Evolutionary conservation across 2,888 invertebrate species (phyloP), one percentile per base, ranked within the genome.

Genomic region (Punctoribates punctum): DNA sequence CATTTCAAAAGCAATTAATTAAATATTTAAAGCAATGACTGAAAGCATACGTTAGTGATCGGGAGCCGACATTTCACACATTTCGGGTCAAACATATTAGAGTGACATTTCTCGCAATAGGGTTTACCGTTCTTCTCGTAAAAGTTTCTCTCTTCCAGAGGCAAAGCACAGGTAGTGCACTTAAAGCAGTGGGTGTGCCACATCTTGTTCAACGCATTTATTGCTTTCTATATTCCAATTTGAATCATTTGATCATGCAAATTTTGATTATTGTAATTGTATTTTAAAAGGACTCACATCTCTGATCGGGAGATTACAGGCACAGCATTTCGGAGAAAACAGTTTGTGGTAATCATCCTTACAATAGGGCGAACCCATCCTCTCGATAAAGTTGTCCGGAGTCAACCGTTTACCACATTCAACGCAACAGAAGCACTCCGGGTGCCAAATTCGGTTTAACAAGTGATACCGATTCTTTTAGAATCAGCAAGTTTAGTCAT

Each of bases 141-240:
- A 89, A 98, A 99, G 87, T 97, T 98, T 83, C 94, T 89, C 75
- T 97, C 97, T 78, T 98, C 98, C 83, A 99, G 86, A 85, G 97
- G 96, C 83, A 95, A 93, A 83, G 91, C 92, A 88, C 99, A 99
- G 83, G 97, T 96, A 80, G 92, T 92, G 87, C 99, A 99, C 78
- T 92, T 93, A 86, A 99, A 99, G 99, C 97, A 97, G 84, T 98
- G 96, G 82, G 96, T 95, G 84, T 98, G 98, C 96, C 96, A 98
- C 80, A 96, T 96, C 85, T 94, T 94, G 84, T 96, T 96, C 84
- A 98, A 86, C 13, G 97, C 98, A 73, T 75, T 75, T 8, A 75
- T 75, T 11, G 75, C 75, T 73, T 75, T 75, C 75, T 75, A 42
- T 11, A 42, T 15, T n/a, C 4, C 8, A 23, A 4, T 17, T n/a